Percentiles rank a stretch among this genome's conserved stretches.
Evolutionary conservation across 2,113 vertebrate genomes (phyloP).

Genomic region (Synchiropus splendidus): DNA sequence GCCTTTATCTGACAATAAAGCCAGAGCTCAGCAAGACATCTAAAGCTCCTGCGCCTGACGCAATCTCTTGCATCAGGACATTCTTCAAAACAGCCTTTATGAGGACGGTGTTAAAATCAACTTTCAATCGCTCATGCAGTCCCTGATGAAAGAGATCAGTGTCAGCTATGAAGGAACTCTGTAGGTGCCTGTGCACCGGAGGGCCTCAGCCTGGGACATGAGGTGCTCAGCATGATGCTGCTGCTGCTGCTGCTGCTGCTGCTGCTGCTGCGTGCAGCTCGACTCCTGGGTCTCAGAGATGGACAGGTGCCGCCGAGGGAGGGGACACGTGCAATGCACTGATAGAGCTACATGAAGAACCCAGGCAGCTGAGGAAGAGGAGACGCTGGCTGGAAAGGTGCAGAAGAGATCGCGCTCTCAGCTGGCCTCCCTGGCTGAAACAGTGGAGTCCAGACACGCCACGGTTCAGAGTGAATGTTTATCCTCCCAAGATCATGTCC

Average conservation of each 20-base stretch:
- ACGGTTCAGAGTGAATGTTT: constrained; percentile 52
- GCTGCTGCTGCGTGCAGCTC: constrained; percentile 6
- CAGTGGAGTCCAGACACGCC: no score
- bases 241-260: constrained; percentile 13
- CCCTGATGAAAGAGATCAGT: constrained; percentile 33
- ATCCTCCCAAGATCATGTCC: constrained; percentile 54
- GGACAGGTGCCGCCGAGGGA: not conserved
- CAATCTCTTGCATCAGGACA: constrained; percentile 19
- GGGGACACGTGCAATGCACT: constrained; percentile 4
- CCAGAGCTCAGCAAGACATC: constrained; percentile 14
- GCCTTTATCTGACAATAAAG: constrained; percentile 14
- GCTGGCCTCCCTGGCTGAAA: no score
- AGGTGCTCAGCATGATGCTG: not conserved
- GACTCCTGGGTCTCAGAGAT: not conserved
- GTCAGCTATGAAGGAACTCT: constrained; percentile 25
- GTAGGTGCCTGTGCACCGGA: constrained; percentile 6
- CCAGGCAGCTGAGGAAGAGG: not conserved
- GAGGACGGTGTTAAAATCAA: constrained; percentile 27
- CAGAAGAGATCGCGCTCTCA: constrained; percentile 3
- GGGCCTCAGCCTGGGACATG: constrained; percentile 5
- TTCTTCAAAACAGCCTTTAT: constrained; percentile 28
- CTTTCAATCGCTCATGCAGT: constrained; percentile 12
- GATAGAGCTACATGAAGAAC: not conserved
- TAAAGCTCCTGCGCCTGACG: constrained; percentile 9
- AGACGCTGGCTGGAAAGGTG: not conserved